Base-by-base conservation (phyloP, 2,113 vertebrate genomes). In the Malaclemys terrapin region DNA sequence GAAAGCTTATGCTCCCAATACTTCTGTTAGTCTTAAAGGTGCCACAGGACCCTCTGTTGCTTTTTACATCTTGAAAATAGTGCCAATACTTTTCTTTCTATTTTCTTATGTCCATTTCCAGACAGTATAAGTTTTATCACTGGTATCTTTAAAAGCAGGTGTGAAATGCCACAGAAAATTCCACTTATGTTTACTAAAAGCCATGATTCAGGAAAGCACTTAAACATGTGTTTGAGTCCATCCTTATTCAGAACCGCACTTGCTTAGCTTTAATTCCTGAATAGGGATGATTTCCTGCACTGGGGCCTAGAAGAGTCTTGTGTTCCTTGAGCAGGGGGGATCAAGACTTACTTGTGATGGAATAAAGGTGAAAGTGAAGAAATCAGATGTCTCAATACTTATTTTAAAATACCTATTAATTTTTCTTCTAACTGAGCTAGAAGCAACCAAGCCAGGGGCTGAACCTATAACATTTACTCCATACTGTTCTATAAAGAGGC, bases 401-500 rank as follows among this genome's bases (percentile, higher is more conserved):
- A 6, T 72, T 27, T 45, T 89, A 11, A 42, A 75, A 5, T 72
- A 53, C 6, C 35, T 10, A 8, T 10, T 14, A 31, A 19, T 84
- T n/a, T 91, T 42, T 24, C 76, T 50, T 1, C 54, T 4, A 25
- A 20, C 62, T 52, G 81, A 90, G 54, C 65, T 82, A 79, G 85
- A 84, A 87, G 22, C 5, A 1, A 50, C 25, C 25, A 5, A 76
- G 54, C 59, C 12, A 17, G 79, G 10, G 42, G 29, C 42, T 42
- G 27, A 79, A 95, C 82, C 87, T 16, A 31, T 0, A 6, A 47
- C 17, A 27, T 89, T 84, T 85, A 59, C 84, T 95, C 50, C 50
- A 59, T 31, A 0, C 20, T 47, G 56, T 93, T 93, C 84, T 86
- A 80, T 47, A 96, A 95, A 91, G 76, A 91, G 76, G 42, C 10